phyloP scores from a whole-genome alignment of 2,888 invertebrate species.

The Noctua fimbriata region DNA sequence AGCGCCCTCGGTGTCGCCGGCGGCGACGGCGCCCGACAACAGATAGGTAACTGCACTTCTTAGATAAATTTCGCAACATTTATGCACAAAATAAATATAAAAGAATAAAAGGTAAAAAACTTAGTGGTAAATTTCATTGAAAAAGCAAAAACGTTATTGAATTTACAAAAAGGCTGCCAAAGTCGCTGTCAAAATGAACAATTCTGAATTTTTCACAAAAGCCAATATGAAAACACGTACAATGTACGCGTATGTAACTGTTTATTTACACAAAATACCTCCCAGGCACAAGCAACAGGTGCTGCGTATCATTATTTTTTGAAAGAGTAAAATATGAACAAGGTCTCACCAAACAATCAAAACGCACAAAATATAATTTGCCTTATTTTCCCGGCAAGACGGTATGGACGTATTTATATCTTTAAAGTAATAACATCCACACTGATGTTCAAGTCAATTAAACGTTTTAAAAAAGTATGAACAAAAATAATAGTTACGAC shows the following conservation, averaged over 20 bases:
- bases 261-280: constrained; percentile 38
- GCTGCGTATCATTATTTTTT: constrained; percentile 27
- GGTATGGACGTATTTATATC: background rate
- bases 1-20: constrained; percentile 82
- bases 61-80: constrained; percentile 7
- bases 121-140: background rate
- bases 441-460: background rate
- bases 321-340: constrained; percentile 4
- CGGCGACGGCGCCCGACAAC: constrained; percentile 67
- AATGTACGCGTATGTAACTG: constrained; percentile 5
- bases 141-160: background rate
- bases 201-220: constrained; percentile 21
- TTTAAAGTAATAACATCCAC: background rate
- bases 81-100: constrained; percentile 3
- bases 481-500: constrained; percentile 61
- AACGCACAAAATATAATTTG: constrained; percentile 16
- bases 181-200: background rate
- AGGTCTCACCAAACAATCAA: constrained; percentile 9
- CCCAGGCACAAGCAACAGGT: constrained; percentile 46
- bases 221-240: constrained; percentile 2
- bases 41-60: constrained; percentile 72
- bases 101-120: background rate
- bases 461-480: constrained; percentile 26
- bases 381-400: background rate
- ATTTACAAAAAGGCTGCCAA: background rate